Conservation (phyloP, 2,113 vertebrate species). For the Paracanthobrama guichenoti region DNA sequence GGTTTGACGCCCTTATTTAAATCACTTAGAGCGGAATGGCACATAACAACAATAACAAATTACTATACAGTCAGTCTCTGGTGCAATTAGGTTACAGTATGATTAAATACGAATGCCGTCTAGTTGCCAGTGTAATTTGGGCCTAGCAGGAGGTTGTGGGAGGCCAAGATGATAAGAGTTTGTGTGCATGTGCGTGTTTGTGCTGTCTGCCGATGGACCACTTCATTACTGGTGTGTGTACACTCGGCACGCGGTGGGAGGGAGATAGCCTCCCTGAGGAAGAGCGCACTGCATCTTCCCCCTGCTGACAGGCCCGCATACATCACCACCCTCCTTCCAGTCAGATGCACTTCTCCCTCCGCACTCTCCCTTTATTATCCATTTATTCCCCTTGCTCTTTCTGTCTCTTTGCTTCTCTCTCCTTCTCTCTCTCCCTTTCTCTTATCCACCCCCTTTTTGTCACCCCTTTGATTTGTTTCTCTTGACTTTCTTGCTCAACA, state of each 20-base stretch:
- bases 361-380: constrained; percentile 75
- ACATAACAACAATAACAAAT: constrained; percentile 56
- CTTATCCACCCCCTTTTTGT: constrained; percentile 28
- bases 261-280: constrained; percentile 75
- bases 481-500: constrained; percentile 66
- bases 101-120: constrained; percentile 53
- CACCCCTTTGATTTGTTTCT: constrained; percentile 35
- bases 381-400: constrained; percentile 73
- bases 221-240: constrained; percentile 62
- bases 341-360: constrained; percentile 70
- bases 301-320: constrained; percentile 79
- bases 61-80: constrained; percentile 38
- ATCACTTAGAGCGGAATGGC: constrained; percentile 47
- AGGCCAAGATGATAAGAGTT: constrained; percentile 55
- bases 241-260: constrained; percentile 54
- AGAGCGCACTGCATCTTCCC: constrained; percentile 79
- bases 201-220: constrained; percentile 54
- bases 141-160: constrained; percentile 40
- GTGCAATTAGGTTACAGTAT: constrained; percentile 61
- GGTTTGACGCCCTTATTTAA: constrained; percentile 53
- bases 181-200: constrained; percentile 45
- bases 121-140: constrained; percentile 51
- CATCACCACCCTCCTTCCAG: constrained; percentile 75
- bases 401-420: constrained; percentile 52
- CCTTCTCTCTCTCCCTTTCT: constrained; percentile 47